A percentile compares a stretch with the other conserved stretches of the same genome.
These are phyloP conservation scores for Amphipyra berbera DNA, from an alignment of 2,888 invertebrate species.

Conservation along the genomic window DNA sequence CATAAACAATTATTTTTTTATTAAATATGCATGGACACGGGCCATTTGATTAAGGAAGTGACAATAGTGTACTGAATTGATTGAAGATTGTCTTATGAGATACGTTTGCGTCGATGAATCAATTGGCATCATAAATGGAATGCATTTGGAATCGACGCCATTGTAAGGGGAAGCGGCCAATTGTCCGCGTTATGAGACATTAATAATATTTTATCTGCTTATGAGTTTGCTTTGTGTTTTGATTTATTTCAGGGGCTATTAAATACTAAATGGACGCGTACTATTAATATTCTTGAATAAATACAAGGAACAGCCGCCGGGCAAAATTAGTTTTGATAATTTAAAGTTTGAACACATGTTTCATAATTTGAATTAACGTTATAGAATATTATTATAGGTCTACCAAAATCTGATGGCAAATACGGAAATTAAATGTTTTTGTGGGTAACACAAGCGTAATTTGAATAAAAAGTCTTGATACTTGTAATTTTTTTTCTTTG, in stretches of 20 bases:
- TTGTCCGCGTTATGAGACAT: slow-evolving; percentile 26
- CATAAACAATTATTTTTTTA: slow-evolving; percentile 20
- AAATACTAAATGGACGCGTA: slow-evolving; percentile 12
- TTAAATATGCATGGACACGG: slow-evolving; percentile 19
- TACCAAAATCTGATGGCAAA: no score
- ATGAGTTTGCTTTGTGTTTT: slow-evolving; percentile 15
- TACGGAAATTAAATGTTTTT: no score
- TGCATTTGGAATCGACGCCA: slow-evolving; percentile 58
- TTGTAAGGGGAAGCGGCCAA: slow-evolving; percentile 52
- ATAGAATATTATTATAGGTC: no score
- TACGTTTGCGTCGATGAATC: slow-evolving; percentile 53
- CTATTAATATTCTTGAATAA: slow-evolving; percentile 1
- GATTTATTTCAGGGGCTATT: slow-evolving; percentile 14
- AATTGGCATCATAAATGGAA: slow-evolving; percentile 67
- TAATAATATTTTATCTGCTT: slow-evolving; percentile 12
- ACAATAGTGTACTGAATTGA: slow-evolving; percentile 62
- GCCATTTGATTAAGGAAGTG: slow-evolving; percentile 62
- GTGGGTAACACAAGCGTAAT: no score
- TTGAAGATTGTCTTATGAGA: slow-evolving; percentile 47
- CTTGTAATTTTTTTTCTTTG: no score
- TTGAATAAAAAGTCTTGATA: no score
- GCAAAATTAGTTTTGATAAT: not conserved
- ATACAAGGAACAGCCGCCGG: not conserved
- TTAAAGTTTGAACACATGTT: no score
- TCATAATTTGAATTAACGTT: no score